These are phyloP conservation scores for Saguinus imperator DNA, from an alignment of 2,113 vertebrate genomes.

Conservation along the genomic window DNA sequence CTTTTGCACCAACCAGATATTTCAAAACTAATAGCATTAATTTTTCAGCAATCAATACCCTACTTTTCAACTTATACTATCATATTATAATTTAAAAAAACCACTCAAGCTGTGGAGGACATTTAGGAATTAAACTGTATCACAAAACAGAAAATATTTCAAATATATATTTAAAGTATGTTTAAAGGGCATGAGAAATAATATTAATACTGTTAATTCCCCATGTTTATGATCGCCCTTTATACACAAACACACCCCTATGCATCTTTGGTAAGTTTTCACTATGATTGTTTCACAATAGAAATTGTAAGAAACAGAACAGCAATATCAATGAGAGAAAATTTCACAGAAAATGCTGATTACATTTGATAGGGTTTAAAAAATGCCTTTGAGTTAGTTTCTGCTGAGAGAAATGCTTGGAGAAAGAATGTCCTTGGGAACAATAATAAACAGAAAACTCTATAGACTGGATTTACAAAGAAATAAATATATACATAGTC, in stretches of 20 bases:
- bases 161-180: background rate
- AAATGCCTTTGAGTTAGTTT: constrained; percentile 68
- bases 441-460: constrained; percentile 73
- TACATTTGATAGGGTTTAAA: constrained; percentile 67
- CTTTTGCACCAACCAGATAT: background rate
- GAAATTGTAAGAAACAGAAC: constrained; percentile 47
- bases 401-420: constrained; percentile 66
- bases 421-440: constrained; percentile 77
- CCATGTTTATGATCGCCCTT: background rate
- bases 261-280: constrained; percentile 23
- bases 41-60: constrained; percentile 68
- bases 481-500: constrained; percentile 77
- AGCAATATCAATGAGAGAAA: constrained; percentile 48
- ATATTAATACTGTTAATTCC: constrained; percentile 28
- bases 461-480: constrained; percentile 70
- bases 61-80: constrained; percentile 35
- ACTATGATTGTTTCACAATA: constrained; percentile 39
- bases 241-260: background rate
- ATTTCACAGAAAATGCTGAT: constrained; percentile 58
- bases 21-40: constrained; percentile 73
- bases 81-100: constrained; percentile 1
- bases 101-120: background rate
- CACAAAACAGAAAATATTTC: constrained; percentile 20
- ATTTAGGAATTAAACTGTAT: constrained; percentile 26
- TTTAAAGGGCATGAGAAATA: constrained; percentile 46